These are phyloP conservation scores for Exephanes ischioxanthus DNA, from an alignment of 2,888 invertebrate genomes.

Conservation along the genomic window DNA sequence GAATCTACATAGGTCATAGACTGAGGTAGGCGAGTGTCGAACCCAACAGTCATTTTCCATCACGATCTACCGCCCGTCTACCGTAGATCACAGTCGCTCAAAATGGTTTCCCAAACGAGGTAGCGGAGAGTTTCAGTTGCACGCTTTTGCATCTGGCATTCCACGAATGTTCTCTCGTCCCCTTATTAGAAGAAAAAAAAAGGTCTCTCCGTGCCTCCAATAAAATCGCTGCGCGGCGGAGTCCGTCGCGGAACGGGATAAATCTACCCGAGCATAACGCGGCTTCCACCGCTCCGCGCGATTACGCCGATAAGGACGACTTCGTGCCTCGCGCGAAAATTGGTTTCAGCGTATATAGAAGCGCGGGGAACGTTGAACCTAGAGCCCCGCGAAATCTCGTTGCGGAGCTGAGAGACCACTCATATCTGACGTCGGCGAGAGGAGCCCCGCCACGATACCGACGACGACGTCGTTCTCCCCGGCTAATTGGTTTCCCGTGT, in stretches of 20 bases:
- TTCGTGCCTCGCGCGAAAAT: slow-evolving; percentile 42
- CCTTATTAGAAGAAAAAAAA: slow-evolving; percentile 2
- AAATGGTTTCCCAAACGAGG: not conserved
- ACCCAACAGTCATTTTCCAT: too few relatives aligned
- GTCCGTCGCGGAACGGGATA: not conserved
- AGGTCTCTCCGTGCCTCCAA: not conserved
- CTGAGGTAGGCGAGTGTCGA: too few relatives aligned
- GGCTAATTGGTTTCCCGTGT: slow-evolving; percentile 85
- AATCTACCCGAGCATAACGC: slow-evolving; percentile 4
- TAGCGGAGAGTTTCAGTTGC: slow-evolving; percentile 16
- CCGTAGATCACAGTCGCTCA: not conserved
- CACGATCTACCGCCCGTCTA: too few relatives aligned
- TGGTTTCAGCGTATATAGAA: slow-evolving; percentile 15
- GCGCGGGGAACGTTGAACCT: slow-evolving; percentile 33
- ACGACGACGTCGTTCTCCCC: slow-evolving; percentile 78
- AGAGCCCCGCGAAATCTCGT: slow-evolving; percentile 18
- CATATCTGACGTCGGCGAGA: slow-evolving; percentile 58
- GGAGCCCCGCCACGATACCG: slow-evolving; percentile 64
- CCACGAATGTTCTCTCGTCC: slow-evolving; percentile 10
- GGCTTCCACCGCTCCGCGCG: not conserved
- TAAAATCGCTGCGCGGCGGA: not conserved
- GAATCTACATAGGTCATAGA: too few relatives aligned
- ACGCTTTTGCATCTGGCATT: slow-evolving; percentile 31
- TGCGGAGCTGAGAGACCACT: slow-evolving; percentile 53
- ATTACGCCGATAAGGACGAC: slow-evolving; percentile 56